Conservation (phyloP, 2,888 invertebrate genomes). For the Eristalis arbustorum region DNA sequence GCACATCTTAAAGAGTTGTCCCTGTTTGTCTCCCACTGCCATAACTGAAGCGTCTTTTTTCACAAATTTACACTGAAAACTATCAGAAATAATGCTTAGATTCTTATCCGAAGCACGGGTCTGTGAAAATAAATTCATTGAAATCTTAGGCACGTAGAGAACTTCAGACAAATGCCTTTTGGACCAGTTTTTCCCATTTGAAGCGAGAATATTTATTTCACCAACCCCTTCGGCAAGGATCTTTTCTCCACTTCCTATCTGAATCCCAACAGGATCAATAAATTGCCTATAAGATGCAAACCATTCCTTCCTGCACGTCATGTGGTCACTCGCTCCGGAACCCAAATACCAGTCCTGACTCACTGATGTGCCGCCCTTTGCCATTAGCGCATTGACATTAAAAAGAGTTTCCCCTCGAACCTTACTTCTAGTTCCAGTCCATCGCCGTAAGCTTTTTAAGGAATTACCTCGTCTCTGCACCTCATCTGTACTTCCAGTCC, state of each 20-base stretch:
- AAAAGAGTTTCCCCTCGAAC: neutral
- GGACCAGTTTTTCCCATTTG: conserved; percentile 27
- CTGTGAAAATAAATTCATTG: conserved; percentile 69
- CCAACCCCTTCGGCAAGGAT: conserved; percentile 51
- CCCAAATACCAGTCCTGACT: conserved; percentile 23
- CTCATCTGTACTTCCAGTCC: conserved; percentile 16
- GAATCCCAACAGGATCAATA: conserved; percentile 3
- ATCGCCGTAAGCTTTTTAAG: neutral
- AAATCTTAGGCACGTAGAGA: conserved; percentile 65
- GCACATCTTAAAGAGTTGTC: no score
- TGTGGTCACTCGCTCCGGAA: conserved; percentile 29
- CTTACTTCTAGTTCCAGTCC: conserved; percentile 26
- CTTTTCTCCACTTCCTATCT: conserved; percentile 53
- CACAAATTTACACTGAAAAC: conserved; percentile 35
- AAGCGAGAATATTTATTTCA: conserved; percentile 60
- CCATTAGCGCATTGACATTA: neutral
- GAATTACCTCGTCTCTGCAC: neutral
- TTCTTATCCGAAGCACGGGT: conserved; percentile 20
- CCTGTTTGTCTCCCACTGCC: conserved; percentile 31
- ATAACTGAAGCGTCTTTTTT: conserved; percentile 22
- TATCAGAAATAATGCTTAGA: conserved; percentile 27
- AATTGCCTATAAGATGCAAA: no score
- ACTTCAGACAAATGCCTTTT: conserved; percentile 61
- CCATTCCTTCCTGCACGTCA: no score
- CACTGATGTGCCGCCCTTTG: neutral